Base-by-base conservation (phyloP, 1,140 invertebrate species). In the Plectrocnemia conspersa region DNA sequence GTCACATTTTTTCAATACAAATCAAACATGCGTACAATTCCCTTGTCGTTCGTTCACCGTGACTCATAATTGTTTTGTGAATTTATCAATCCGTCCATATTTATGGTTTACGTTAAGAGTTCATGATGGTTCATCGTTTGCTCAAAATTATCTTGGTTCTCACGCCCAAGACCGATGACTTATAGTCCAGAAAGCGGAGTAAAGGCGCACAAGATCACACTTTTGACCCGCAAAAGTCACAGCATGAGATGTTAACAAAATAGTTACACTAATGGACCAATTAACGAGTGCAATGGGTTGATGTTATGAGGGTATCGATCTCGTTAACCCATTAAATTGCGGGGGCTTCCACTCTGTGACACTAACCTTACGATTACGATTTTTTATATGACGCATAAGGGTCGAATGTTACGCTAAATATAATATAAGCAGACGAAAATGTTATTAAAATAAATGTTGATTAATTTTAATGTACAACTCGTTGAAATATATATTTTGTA, bases 271-370 rank as follows among this genome's bases (percentile, higher is more conserved):
- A 38, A 23, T 27, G 13, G 40, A 41, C 54, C 48, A 52, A 47
- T 52, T 36, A 18, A 33, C 35, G 16, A 23, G 18, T 46, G 41
- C 53, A 56, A 36, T 46, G 35, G 46, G 16, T 50, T n/a, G 35
- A 11, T 56, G 18, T 42, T 47, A 35, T 15, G 21, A 60, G 53
- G 41, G 53, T 60, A 60, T 60, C 50, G 32, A 10, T 33, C 16
- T 52, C 49, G 54, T 52, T 60, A 60, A 60, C 58, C 58, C 58
- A 54, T 60, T 33, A 60, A 60, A 60, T 60, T 56, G 54, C 54
- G n/a, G 19, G 46, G 38, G 46, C 47, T 52, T 52, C 49, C 24
- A 40, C 48, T 38, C 38, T 10, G 16, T 25, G 42, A 24, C 50
- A 46, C 48, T 50, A 56, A 35, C 16, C 10, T 32, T 41, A 24